Evolutionary conservation across 1,140 invertebrate genomes (phyloP).

Genomic region (Caenorhabditis inopinata): DNA sequence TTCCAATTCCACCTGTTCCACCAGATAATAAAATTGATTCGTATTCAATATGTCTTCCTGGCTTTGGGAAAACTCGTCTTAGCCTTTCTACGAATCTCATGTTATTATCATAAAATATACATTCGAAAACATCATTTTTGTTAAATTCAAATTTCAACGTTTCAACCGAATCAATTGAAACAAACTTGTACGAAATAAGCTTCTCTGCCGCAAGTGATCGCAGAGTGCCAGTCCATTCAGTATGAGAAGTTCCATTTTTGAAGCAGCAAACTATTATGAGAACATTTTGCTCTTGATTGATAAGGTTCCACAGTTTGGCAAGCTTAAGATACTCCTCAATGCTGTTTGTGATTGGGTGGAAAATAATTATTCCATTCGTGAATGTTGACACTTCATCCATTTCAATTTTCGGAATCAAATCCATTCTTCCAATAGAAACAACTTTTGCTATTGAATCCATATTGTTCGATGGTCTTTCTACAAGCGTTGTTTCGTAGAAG

Average conservation of each 20-base stretch:
- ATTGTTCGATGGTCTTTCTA: neutral
- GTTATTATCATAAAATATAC: slow-evolving; percentile 26
- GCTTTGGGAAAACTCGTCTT: neutral
- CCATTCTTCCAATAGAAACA: neutral
- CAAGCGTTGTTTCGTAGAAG: neutral
- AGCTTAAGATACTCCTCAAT: slow-evolving; percentile 15
- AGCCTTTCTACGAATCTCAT: slow-evolving; percentile 39
- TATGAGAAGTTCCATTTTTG: slow-evolving; percentile 8
- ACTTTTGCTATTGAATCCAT: neutral
- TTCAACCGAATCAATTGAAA: neutral
- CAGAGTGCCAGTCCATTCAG: slow-evolving; percentile 31
- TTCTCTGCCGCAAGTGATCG: slow-evolving; percentile 33
- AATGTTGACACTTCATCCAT: slow-evolving; percentile 18
- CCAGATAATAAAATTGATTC: slow-evolving; percentile 34
- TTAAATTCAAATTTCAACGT: slow-evolving; percentile 36
- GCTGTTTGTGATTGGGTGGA: neutral
- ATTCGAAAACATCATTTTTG: neutral
- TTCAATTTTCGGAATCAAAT: neutral
- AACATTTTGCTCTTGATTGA: neutral
- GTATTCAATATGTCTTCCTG: neutral
- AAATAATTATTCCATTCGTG: neutral
- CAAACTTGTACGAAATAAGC: neutral
- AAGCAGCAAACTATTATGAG: neutral
- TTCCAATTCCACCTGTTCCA: slow-evolving; percentile 45
- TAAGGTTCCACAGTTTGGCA: neutral